These are phyloP conservation scores for Invenusta paracnida DNA, from an alignment of 2,888 invertebrate genomes.

Conservation along the genomic window DNA sequence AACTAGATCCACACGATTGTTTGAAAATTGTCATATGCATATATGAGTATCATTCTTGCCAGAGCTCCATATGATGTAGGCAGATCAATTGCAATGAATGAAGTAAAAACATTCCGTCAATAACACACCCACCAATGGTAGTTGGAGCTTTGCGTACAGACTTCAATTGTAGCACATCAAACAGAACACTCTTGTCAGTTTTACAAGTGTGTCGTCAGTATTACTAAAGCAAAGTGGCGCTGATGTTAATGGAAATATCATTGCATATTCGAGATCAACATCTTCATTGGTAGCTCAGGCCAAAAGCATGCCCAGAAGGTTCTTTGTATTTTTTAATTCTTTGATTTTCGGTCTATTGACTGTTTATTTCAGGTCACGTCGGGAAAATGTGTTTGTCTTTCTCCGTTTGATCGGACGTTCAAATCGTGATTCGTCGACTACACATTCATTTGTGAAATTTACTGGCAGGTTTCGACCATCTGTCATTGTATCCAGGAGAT, in stretches of 20 bases:
- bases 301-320: background rate
- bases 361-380: background rate
- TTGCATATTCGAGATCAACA: background rate
- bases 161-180: background rate
- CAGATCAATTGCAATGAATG: background rate
- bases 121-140: background rate
- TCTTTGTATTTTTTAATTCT: background rate
- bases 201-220: background rate
- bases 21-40: background rate
- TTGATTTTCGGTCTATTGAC: background rate
- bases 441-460: background rate
- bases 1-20: background rate
- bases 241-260: background rate
- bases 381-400: background rate
- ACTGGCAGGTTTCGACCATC: background rate
- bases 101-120: background rate
- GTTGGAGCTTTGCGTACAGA: background rate
- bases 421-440: background rate
- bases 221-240: background rate
- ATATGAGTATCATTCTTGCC: background rate
- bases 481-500: background rate
- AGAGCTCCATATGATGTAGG: background rate
- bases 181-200: background rate
- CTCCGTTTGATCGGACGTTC: background rate
- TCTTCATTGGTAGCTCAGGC: background rate